phyloP scores from a whole-genome alignment of 2,797 vertebrate genomes.

The Megaceryle alcyon region DNA sequence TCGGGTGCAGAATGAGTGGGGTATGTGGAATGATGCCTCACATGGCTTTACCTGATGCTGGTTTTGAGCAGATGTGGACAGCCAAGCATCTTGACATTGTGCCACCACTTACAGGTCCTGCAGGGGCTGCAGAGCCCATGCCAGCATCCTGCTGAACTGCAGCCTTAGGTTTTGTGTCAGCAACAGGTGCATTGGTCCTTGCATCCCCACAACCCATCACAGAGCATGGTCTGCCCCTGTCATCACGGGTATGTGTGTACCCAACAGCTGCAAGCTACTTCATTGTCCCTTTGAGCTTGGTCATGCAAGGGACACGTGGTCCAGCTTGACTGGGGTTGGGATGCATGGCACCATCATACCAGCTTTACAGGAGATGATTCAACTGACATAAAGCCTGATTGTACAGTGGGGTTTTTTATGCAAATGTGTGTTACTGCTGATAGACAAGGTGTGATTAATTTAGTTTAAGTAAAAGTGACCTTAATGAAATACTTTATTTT shows the following conservation, averaged over 20 bases:
- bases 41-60: fast-evolving
- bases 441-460: background rate
- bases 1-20: background rate
- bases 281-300: background rate
- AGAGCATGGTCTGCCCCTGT: fast-evolving
- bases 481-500: background rate
- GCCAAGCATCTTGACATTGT: fast-evolving
- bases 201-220: fast-evolving
- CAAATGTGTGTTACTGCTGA: background rate
- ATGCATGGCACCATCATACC: background rate
- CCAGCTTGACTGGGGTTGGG: background rate
- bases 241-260: background rate
- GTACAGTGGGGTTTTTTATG: background rate
- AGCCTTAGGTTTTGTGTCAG: background rate
- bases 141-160: background rate
- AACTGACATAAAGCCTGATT: background rate
- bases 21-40: background rate
- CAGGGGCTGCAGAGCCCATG: background rate
- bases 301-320: background rate
- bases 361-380: background rate
- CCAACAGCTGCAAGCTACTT: background rate
- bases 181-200: background rate
- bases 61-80: background rate
- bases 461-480: background rate
- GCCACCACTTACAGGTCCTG: background rate